Conservation (phyloP, 2,113 vertebrate genomes). For the Sarotherodon lohbergeri region DNA sequence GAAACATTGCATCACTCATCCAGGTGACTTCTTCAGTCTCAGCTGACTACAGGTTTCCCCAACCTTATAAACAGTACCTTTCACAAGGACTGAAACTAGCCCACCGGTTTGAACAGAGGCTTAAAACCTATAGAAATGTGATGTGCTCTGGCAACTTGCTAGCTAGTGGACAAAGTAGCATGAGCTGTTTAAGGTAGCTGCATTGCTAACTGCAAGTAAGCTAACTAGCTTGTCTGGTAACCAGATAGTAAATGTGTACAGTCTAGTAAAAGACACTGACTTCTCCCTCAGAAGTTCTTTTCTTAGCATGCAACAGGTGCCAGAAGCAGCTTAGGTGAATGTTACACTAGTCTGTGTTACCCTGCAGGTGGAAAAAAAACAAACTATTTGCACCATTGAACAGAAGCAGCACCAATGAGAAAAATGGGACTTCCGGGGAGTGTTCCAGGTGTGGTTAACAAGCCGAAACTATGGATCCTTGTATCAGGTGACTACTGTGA, state of each 20-base stretch:
- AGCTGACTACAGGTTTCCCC: not conserved
- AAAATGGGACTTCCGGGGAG: not conserved
- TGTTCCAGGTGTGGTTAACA: not conserved
- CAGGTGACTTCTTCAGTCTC: not conserved
- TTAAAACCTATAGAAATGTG: not conserved
- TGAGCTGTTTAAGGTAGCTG: not conserved
- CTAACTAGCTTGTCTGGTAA: not conserved
- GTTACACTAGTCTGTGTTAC: not conserved
- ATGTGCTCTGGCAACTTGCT: not conserved
- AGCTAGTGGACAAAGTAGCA: not conserved
- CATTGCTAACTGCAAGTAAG: not conserved
- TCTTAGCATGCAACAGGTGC: not conserved
- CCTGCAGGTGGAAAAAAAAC: not conserved
- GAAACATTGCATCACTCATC: not conserved
- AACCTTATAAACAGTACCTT: not conserved
- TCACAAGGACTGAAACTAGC: not conserved
- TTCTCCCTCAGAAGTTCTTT: not conserved
- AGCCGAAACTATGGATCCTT: not conserved
- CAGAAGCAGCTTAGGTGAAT: not conserved
- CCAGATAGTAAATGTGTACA: not conserved
- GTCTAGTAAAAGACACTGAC: not conserved
- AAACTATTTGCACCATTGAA: not conserved
- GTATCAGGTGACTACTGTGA: not conserved
- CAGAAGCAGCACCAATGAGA: not conserved
- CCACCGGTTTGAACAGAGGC: not conserved